Percentiles rank a stretch among this genome's conserved stretches.
Conservation (phyloP, 2,888 invertebrate species). For the Melieria omissa region DNA sequence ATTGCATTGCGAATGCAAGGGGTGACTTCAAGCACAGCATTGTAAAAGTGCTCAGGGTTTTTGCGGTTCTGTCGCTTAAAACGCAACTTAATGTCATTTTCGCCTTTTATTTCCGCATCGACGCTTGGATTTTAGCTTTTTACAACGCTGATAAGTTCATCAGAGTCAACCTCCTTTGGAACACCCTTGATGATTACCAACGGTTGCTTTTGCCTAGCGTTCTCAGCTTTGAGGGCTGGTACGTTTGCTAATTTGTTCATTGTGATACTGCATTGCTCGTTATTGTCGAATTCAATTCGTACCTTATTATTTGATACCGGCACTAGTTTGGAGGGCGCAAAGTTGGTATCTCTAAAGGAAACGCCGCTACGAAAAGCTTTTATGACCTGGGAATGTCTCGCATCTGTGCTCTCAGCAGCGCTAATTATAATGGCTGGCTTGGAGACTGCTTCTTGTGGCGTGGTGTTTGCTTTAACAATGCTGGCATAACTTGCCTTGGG, state of each 20-base stretch:
- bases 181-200: conserved; percentile 1
- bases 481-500: too few relatives aligned
- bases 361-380: too few relatives aligned
- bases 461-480: too few relatives aligned
- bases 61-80: neutral
- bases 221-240: neutral
- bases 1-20: neutral
- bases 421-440: too few relatives aligned
- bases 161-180: neutral
- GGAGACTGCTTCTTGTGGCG: too few relatives aligned
- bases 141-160: neutral
- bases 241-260: neutral
- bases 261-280: neutral
- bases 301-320: conserved; percentile 12
- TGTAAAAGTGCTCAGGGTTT: neutral
- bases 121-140: neutral
- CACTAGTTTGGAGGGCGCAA: neutral
- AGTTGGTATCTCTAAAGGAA: too few relatives aligned
- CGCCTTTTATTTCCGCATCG: neutral
- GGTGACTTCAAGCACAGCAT: neutral
- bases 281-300: neutral
- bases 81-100: neutral
- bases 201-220: neutral
- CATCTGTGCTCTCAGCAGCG: too few relatives aligned
- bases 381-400: too few relatives aligned